Conservation (phyloP, 2,888 invertebrate species). For the Noctuana brunneofusca region DNA sequence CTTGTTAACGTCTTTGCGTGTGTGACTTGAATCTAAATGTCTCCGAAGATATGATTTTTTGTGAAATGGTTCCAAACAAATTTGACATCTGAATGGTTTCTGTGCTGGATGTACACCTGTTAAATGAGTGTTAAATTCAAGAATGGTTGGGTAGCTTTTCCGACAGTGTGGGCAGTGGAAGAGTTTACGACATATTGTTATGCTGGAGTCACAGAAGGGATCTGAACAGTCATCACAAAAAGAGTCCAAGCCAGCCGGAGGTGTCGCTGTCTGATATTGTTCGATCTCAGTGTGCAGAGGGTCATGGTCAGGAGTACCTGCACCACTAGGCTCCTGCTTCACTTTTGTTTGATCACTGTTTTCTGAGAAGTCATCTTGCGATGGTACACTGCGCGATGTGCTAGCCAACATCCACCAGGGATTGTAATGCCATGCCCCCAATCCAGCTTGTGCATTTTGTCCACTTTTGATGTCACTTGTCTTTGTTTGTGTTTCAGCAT, state of each 20-base stretch:
- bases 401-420: conserved; percentile 82
- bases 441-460: conserved; percentile 65
- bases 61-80: conserved; percentile 79
- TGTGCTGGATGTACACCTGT: conserved; percentile 80
- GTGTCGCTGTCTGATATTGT: conserved; percentile 66
- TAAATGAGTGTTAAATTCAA: conserved; percentile 79
- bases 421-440: conserved; percentile 79
- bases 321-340: conserved; percentile 73
- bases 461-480: conserved; percentile 68
- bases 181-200: conserved; percentile 72
- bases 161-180: conserved; percentile 82
- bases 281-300: conserved; percentile 69
- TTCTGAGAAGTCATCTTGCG: conserved; percentile 75
- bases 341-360: conserved; percentile 73
- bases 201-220: conserved; percentile 79
- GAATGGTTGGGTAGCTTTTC: conserved; percentile 79
- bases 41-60: conserved; percentile 78
- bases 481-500: conserved; percentile 81
- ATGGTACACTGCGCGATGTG: conserved; percentile 72
- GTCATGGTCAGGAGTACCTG: conserved; percentile 72
- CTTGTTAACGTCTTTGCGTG: conserved; percentile 80
- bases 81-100: conserved; percentile 80
- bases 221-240: conserved; percentile 82
- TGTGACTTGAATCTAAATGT: conserved; percentile 78
- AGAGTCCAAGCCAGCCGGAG: conserved; percentile 72